These are phyloP conservation scores for Poeciliopsis prolifica DNA, from an alignment of 2,113 vertebrate species.

Conservation along the genomic window DNA sequence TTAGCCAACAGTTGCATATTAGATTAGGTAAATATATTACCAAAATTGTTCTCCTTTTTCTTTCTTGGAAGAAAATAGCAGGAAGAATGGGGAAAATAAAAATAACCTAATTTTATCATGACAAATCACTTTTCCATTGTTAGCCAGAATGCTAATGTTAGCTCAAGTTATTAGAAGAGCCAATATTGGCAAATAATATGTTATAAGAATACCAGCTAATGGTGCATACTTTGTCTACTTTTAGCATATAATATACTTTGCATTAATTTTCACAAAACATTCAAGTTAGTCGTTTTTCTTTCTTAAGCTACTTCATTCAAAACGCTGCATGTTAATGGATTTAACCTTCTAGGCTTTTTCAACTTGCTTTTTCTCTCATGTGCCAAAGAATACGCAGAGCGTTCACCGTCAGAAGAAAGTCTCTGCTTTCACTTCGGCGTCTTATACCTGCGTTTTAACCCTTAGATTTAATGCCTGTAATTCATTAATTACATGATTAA, in stretches of 20 bases:
- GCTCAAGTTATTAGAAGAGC: not conserved
- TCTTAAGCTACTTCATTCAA: not conserved
- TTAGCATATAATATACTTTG: not conserved
- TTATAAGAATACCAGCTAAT: not conserved
- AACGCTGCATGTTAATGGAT: not conserved
- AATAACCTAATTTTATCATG: not conserved
- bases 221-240: not conserved
- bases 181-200: not conserved
- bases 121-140: not conserved
- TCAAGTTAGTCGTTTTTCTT: not conserved
- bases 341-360: not conserved
- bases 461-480: not conserved
- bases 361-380: not conserved
- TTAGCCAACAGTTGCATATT: too few species aligned
- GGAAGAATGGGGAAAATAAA: too few species aligned
- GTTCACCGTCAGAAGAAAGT: not conserved
- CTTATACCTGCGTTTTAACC: not conserved
- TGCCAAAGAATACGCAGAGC: not conserved
- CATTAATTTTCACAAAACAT: not conserved
- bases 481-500: not conserved
- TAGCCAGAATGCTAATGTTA: not conserved
- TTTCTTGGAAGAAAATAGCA: too few species aligned
- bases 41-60: too few species aligned
- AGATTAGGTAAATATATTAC: too few species aligned
- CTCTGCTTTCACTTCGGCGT: not conserved